Evolutionary conservation across 92 coral and sea anemone species (phyloP).

Genomic region (Palythoa heliodiscus): DNA sequence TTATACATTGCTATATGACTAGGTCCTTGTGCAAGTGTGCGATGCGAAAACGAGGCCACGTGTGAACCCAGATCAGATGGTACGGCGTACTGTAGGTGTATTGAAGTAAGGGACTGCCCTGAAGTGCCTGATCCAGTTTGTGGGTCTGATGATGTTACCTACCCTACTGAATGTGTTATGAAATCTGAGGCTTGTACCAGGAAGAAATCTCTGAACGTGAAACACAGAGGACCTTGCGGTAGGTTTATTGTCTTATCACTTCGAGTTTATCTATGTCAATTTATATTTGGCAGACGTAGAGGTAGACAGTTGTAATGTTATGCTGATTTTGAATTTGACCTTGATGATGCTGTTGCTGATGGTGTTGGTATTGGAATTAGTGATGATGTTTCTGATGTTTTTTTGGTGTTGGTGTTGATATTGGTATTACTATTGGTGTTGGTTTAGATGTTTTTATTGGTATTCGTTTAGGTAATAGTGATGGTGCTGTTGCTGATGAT

Average conservation of each 20-base stretch:
- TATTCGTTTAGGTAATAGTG: neutral
- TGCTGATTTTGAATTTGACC: too few species aligned
- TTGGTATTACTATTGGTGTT: neutral
- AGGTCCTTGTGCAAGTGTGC: constrained; percentile 73
- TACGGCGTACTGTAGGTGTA: constrained; percentile 72
- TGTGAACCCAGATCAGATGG: constrained; percentile 74
- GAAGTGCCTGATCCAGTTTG: constrained; percentile 77
- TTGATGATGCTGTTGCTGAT: too few species aligned
- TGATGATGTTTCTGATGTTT: too few species aligned
- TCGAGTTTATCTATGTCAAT: too few species aligned
- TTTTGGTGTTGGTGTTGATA: too few species aligned
- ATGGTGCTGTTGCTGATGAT: too few species aligned
- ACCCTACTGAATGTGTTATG: constrained; percentile 77
- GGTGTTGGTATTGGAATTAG: too few species aligned
- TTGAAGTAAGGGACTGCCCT: constrained; percentile 74
- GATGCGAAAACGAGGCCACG: constrained; percentile 68
- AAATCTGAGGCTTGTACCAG: constrained; percentile 77
- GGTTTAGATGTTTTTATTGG: neutral
- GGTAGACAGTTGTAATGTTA: too few species aligned
- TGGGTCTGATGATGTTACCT: constrained; percentile 83
- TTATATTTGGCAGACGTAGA: neutral
- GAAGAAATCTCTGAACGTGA: constrained; percentile 62
- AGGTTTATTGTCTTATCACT: constrained; percentile 3
- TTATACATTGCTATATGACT: neutral
- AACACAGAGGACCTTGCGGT: constrained; percentile 93